Evolutionary conservation across 2,113 vertebrate genomes (phyloP), one percentile per base, ranked within the genome.

Genomic region (Sceloporus tristichus): DNA sequence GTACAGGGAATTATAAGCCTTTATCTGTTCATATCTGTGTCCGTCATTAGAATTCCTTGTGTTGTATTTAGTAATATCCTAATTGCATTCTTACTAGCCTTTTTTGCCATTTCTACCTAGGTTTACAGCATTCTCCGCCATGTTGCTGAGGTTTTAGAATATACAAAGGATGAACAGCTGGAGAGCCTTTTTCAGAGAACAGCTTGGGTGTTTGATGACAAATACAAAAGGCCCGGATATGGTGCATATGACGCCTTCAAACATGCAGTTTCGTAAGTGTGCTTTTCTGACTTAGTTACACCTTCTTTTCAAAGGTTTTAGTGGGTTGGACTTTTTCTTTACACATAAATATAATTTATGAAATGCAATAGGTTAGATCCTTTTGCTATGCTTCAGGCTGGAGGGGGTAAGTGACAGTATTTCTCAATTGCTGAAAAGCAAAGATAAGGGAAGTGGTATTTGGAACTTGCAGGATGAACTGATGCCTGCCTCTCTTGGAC

Each of bases 161-260:
- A 99, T 95, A 99, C 95, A 68, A 99, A 99, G 94, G 98, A 99
- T 54, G 99, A 99, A 92, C 98, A 99, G 92, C 97, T 99, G 48
- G 98, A 99, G 93, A 99, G 98, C 91, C 95, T 99, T 73, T 99
- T 98, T 95, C 98, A 98, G 97, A 98, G 99, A 93, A 99, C 98
- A 38, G 99, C 99, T 91, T 99, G 98, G 99, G 98, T 99, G 5
- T 99, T 99, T 34, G 99, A 99, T 92, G 98, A 99, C 96, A 99
- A 98, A 86, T 99, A 99, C 96, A 99, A 98, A 95, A 97, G 98
- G 77, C 98, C 99, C 0, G 99, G 99, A 95, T 99, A 99, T 25
- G 99, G 99, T 25, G 99, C 99, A 79, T 99, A 99, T 1, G 99
- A 99, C 89, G 98, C 98, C 79, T 99, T 99, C 97, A 99, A 99